Percentiles rank a stretch among this genome's conserved stretches.
These are phyloP conservation scores for Anguilla japonica DNA, from an alignment of 2,113 vertebrate genomes.

Conservation along the genomic window DNA sequence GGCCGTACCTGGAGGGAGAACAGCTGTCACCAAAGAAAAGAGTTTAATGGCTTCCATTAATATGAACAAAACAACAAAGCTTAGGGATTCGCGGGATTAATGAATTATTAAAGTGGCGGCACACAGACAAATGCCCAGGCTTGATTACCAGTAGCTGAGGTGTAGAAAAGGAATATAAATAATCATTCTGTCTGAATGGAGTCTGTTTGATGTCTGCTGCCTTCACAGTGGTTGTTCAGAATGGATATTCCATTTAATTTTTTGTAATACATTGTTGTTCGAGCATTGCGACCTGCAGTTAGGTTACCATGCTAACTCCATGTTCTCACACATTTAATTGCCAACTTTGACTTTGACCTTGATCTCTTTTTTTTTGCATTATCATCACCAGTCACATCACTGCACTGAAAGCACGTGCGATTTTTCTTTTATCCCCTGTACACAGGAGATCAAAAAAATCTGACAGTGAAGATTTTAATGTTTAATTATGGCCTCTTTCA, in stretches of 20 bases:
- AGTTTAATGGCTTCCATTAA: constrained; percentile 30
- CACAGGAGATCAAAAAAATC: neutral
- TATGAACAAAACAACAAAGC: constrained; percentile 25
- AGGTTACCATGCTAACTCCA: neutral
- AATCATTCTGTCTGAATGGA: neutral
- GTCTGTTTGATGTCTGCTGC: neutral
- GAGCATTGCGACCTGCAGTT: constrained; percentile 16
- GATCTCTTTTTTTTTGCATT: neutral
- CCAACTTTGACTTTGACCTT: constrained; percentile 9
- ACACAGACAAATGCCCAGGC: neutral
- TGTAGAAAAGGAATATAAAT: constrained; percentile 10
- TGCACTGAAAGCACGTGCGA: neutral
- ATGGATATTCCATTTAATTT: neutral
- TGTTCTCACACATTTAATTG: neutral
- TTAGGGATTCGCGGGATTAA: neutral
- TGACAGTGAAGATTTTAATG: neutral
- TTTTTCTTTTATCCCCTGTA: neutral
- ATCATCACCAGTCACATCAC: neutral
- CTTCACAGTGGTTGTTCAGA: neutral
- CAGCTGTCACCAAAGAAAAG: constrained; percentile 18
- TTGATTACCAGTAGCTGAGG: constrained; percentile 4
- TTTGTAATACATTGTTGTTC: neutral
- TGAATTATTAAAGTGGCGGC: constrained; percentile 18
- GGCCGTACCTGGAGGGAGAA: neutral
- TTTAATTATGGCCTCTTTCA: neutral